Evolutionary conservation across 1,140 invertebrate genomes (phyloP), one percentile per base, ranked within the genome.

Genomic region (Papilio machaon): DNA sequence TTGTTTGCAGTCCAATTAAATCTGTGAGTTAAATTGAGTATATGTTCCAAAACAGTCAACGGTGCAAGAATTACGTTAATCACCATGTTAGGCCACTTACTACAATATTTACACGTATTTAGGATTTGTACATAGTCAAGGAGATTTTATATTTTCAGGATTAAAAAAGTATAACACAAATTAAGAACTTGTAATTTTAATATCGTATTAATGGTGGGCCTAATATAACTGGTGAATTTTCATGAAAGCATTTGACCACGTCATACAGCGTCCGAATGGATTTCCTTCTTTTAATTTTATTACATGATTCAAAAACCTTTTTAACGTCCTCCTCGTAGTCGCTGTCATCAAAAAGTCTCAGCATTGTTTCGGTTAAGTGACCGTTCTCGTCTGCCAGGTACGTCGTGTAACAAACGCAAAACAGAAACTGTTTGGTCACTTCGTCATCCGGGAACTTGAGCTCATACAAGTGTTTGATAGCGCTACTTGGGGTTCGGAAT

Each of bases 201-300:
- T 70, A 35, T 70, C 23, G 10, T 35, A 15, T 35, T 70, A 17
- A 6, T 15, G 11, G 11, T 7, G 64, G 23, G 4, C 30, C 35
- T n/a, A 78, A 43, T 10, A 78, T 11, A 2, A 60, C 76, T 35
- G 76, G 76, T 38, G 76, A 58, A 30, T 78, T 78, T 38, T 58
- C 60, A 30, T 58, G 8, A 43, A 78, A 78, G 11, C 76, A 78
- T 78, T 78, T 23, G 38, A 60, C 76, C 1, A 43, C 38, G 13
- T 78, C n/a, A 19, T 60, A 60, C 17, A 78, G 23, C 4, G 76
- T 78, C 13, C 43, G 23, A 35, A 60, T 10, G 8, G 23, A 2
- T 15, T 35, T 46, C 11, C 35, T 78, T 9, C 13, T 19, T 19
- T 58, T 58, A n/a, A 38, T 78, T 43, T 78, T 60, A n/a, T 78